Evolutionary conservation across 1,140 invertebrate species (phyloP).

Genomic region (Musca vetustissima): DNA sequence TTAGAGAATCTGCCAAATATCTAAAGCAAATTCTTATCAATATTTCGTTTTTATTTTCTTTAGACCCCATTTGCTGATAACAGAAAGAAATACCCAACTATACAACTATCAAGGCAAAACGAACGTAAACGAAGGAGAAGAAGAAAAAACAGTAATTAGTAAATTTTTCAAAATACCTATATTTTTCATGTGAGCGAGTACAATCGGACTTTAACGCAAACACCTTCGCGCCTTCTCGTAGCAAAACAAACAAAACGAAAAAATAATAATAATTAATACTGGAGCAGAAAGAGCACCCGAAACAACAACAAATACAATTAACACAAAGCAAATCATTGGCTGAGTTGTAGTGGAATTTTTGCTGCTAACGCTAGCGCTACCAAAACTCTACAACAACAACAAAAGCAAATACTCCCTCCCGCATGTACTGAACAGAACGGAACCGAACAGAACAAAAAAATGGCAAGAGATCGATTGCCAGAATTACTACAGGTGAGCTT

Average conservation of each 20-base stretch:
- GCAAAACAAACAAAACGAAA: neutral
- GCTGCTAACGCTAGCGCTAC: neutral
- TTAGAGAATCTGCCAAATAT: neutral
- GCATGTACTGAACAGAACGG: constrained; percentile 7
- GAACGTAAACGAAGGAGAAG: too few species aligned
- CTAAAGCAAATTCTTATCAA: constrained; percentile 14
- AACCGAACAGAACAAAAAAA: constrained; percentile 15
- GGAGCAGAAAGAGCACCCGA: neutral
- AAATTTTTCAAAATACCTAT: too few species aligned
- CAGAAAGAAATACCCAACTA: neutral
- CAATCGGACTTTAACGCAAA: too few species aligned
- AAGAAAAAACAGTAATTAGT: too few species aligned
- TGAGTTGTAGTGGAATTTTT: neutral
- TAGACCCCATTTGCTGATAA: neutral
- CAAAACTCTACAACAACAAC: neutral
- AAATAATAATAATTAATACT: neutral
- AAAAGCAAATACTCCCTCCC: neutral
- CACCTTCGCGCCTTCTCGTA: too few species aligned
- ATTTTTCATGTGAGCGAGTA: too few species aligned
- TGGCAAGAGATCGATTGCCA: constrained; percentile 49
- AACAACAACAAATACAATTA: neutral
- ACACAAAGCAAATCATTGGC: too few species aligned
- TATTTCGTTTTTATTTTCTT: too few species aligned
- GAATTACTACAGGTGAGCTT: constrained; percentile 51
- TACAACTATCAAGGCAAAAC: neutral